Conservation (phyloP, 1,140 invertebrate genomes). For the Drosophila baimaii region DNA sequence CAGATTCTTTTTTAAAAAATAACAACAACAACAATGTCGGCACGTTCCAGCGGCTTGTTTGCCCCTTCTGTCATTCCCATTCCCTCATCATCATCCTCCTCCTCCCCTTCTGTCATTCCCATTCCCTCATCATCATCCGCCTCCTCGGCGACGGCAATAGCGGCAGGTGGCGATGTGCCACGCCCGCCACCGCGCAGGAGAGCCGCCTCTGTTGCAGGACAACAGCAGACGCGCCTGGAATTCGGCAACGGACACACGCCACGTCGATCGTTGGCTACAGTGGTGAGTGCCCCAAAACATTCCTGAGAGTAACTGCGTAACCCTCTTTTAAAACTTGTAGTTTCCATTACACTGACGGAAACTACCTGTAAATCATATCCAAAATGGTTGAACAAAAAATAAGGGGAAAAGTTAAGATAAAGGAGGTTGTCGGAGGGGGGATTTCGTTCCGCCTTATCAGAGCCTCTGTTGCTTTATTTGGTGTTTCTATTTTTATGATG, state of each 20-base stretch:
- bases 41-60: slow-evolving; percentile 61
- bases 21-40: slow-evolving; percentile 54
- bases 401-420: background rate
- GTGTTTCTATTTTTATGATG: slow-evolving; percentile 47
- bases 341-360: background rate
- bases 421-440: slow-evolving; percentile 3
- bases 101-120: slow-evolving; percentile 19
- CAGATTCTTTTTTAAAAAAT: slow-evolving; percentile 19
- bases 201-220: slow-evolving; percentile 77
- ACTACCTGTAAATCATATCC: background rate
- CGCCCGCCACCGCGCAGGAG: slow-evolving; percentile 75
- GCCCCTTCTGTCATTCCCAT: slow-evolving; percentile 23
- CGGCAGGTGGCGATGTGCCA: slow-evolving; percentile 59
- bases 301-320: no score
- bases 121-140: slow-evolving; percentile 40
- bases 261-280: slow-evolving; percentile 73
- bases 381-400: slow-evolving; percentile 4
- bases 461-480: slow-evolving; percentile 24
- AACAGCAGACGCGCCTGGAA: slow-evolving; percentile 69
- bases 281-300: no score
- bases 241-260: slow-evolving; percentile 74
- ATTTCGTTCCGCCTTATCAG: slow-evolving; percentile 37
- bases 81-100: slow-evolving; percentile 39
- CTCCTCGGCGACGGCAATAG: slow-evolving; percentile 30
- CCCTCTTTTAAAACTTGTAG: background rate